Percentiles rank a stretch among this genome's conserved stretches.
Conservation (phyloP, 1,140 invertebrate species). For the Saccostrea echinata region DNA sequence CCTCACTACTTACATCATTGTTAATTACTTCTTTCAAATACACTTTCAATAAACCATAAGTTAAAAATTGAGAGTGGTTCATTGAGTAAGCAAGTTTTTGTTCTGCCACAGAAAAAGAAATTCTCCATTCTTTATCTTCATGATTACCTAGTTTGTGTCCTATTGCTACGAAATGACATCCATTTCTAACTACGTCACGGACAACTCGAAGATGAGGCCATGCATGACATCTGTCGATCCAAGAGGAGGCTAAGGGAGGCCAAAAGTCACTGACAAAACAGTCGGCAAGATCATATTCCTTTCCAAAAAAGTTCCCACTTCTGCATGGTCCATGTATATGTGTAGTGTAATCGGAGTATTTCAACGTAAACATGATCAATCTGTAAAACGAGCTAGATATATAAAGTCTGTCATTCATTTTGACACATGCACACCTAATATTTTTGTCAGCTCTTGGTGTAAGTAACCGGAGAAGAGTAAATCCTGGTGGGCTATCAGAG, state of each 20-base stretch:
- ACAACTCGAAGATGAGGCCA: not conserved
- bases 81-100: conserved; percentile 39
- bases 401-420: not conserved
- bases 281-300: not conserved
- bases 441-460: not conserved
- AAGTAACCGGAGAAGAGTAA: not conserved
- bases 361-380: not conserved
- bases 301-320: not conserved
- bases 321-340: not conserved
- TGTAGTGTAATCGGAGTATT: not conserved
- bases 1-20: not conserved
- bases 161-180: too few relatives aligned
- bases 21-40: conserved; percentile 32
- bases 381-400: not conserved
- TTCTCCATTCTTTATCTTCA: not conserved
- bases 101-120: conserved; percentile 46
- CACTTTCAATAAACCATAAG: conserved; percentile 45
- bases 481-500: not conserved
- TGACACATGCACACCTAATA: not conserved
- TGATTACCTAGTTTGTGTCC: too few relatives aligned
- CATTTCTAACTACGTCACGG: too few relatives aligned
- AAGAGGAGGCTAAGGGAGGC: too few relatives aligned
- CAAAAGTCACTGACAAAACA: too few relatives aligned
- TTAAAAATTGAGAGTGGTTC: conserved; percentile 41
- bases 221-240: too few relatives aligned